Evolutionary conservation across 2,888 invertebrate species (phyloP).

Genomic region (Dioctria rufipes): DNA sequence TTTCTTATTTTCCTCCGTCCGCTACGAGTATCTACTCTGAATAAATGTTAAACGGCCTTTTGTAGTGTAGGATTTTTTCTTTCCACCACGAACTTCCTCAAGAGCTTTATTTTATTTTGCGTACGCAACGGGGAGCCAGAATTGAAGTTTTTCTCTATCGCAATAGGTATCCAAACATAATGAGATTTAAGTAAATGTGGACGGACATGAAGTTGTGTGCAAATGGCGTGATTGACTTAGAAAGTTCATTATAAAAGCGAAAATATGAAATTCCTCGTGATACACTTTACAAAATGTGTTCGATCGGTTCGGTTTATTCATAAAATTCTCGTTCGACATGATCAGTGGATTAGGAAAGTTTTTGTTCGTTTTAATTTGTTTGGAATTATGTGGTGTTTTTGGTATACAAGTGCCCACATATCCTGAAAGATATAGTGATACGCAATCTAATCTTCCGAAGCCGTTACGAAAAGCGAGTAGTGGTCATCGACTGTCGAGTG

Average conservation of each 20-base stretch:
- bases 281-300: conserved; percentile 57
- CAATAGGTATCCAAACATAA: conserved; percentile 14
- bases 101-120: conserved; percentile 15
- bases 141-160: conserved; percentile 32
- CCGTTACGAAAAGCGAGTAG: conserved; percentile 5
- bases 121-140: conserved; percentile 28
- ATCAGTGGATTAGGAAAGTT: conserved; percentile 11
- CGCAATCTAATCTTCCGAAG: neutral
- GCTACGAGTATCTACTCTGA: neutral
- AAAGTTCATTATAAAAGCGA: conserved; percentile 58
- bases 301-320: conserved; percentile 52
- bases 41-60: neutral
- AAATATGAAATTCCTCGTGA: conserved; percentile 53
- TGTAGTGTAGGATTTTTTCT: conserved; percentile 23
- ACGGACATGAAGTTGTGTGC: conserved; percentile 26
- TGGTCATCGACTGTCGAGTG: conserved; percentile 63
- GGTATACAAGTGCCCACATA: conserved; percentile 47
- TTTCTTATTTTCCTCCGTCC: conserved; percentile 31
- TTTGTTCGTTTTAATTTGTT: conserved; percentile 4
- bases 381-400: neutral
- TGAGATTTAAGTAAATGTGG: conserved; percentile 20
- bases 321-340: conserved; percentile 37
- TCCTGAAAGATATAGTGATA: conserved; percentile 26
- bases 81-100: conserved; percentile 35
- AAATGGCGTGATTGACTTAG: conserved; percentile 32